These are phyloP conservation scores for Zoroaster sp. DNA, from an alignment of 53 echinoderm and acorn worm species.

Conservation along the genomic window DNA sequence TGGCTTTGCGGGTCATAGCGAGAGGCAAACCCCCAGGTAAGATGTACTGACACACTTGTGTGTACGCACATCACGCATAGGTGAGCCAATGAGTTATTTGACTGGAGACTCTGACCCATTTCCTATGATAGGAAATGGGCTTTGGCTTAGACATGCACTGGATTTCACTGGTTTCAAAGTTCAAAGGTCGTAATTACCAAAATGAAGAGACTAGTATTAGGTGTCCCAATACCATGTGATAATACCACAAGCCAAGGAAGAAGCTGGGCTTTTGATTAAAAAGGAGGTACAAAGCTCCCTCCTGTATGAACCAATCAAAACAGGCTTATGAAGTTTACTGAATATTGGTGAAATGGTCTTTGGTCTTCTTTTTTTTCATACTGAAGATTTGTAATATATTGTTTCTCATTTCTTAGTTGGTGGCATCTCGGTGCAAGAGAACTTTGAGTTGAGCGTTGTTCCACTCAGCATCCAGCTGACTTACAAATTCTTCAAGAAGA, in stretches of 20 bases:
- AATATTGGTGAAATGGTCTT: not conserved
- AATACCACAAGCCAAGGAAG: not conserved
- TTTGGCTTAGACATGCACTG: too few species aligned
- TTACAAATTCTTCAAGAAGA: slow-evolving; percentile 94
- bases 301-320: not conserved
- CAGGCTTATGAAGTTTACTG: not conserved
- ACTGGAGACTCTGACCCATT: not conserved
- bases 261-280: not conserved
- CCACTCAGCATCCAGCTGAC: slow-evolving; percentile 92
- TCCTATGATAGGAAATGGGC: too few species aligned
- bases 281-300: not conserved
- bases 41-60: not conserved
- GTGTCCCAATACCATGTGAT: not conserved
- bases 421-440: slow-evolving; percentile 92
- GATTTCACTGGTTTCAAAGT: too few species aligned
- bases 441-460: slow-evolving; percentile 96
- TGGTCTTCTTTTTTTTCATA: too few species aligned
- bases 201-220: too few species aligned
- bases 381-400: not conserved
- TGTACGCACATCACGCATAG: not conserved
- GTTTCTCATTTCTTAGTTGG: slow-evolving; percentile 64
- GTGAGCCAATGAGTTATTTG: not conserved
- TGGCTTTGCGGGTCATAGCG: slow-evolving; percentile 85
- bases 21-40: slow-evolving; percentile 93
- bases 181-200: too few species aligned